A percentile compares a stretch with the other conserved stretches of the same genome.
Conservation (phyloP, 2,113 vertebrate genomes). For the Phoenicopterus ruber region DNA sequence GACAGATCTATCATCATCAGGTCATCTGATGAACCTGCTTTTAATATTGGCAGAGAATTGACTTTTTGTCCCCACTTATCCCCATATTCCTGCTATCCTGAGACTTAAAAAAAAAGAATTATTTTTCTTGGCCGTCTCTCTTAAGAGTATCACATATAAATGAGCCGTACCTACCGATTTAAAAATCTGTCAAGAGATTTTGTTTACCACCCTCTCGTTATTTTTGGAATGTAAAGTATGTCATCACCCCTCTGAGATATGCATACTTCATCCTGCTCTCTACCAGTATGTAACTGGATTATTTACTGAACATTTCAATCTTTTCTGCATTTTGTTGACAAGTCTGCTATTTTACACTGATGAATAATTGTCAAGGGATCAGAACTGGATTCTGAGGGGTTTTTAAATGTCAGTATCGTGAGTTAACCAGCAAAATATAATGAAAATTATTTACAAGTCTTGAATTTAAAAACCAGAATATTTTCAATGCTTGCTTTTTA, state of each 20-base stretch:
- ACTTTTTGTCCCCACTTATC: background rate
- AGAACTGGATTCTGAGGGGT: background rate
- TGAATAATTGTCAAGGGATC: background rate
- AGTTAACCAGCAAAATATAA: background rate
- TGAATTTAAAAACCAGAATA: background rate
- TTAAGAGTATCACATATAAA: background rate
- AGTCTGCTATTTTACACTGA: background rate
- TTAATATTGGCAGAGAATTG: background rate
- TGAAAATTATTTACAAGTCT: background rate
- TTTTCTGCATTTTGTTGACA: background rate
- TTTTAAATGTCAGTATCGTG: background rate
- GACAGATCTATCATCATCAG: background rate
- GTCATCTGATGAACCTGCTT: background rate
- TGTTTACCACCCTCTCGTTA: constrained; percentile 19
- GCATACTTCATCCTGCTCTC: background rate
- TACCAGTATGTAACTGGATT: background rate
- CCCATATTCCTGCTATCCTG: background rate
- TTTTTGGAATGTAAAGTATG: constrained; percentile 46
- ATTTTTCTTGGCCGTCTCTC: background rate
- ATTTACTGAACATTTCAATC: background rate
- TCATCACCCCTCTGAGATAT: constrained; percentile 17
- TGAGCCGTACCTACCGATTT: background rate
- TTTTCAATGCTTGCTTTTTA: background rate
- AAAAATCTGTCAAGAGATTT: background rate
- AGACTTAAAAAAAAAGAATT: background rate